Conservation (phyloP, 1,140 invertebrate species). For the Steinernema khuongi region DNA sequence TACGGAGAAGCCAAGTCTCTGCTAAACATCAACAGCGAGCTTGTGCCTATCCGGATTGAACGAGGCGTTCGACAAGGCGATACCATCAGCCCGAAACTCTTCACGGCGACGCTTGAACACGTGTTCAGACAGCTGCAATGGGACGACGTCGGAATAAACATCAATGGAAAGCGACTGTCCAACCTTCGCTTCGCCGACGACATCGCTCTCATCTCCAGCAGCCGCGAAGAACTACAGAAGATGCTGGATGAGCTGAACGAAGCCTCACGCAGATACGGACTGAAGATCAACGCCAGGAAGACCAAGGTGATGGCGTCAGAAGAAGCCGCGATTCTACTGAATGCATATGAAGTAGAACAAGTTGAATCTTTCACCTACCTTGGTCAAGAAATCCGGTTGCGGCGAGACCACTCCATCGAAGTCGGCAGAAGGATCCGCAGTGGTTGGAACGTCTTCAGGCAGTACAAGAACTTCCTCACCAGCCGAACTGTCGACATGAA, state of each 20-base stretch:
- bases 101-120: conserved; percentile 17
- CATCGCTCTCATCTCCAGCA: not conserved
- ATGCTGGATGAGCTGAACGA: conserved; percentile 18
- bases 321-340: not conserved
- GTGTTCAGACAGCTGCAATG: conserved; percentile 10
- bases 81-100: conserved; percentile 18
- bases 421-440: not conserved
- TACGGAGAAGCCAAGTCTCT: not conserved
- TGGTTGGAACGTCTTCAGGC: not conserved
- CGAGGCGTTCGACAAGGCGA: conserved; percentile 39
- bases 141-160: conserved; percentile 20
- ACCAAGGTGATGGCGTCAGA: not conserved
- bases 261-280: not conserved
- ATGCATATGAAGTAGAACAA: not conserved
- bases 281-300: conserved; percentile 6
- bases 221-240: not conserved
- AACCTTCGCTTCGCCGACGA: conserved; percentile 22
- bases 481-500: not conserved
- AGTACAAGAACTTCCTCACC: too few relatives aligned
- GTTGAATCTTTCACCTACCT: not conserved
- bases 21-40: not conserved
- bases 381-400: not conserved
- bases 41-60: not conserved
- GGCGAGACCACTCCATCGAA: not conserved
- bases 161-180: conserved; percentile 12